Conservation (phyloP, 2,113 vertebrate species). For the Alligator sinensis region DNA sequence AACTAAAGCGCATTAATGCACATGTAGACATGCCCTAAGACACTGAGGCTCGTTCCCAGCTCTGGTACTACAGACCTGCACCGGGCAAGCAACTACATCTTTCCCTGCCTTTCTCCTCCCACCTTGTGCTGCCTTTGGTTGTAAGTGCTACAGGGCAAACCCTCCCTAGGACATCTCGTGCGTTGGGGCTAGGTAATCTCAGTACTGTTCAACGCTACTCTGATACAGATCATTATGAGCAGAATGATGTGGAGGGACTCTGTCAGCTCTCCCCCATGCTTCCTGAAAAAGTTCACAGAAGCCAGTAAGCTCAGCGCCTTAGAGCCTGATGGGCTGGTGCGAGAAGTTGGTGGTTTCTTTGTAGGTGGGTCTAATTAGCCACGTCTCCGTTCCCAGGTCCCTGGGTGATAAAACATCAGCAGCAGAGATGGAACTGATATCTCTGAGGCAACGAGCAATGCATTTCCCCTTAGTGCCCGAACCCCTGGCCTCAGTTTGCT, state of each 20-base stretch:
- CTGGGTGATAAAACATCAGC: background rate
- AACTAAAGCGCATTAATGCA: no score
- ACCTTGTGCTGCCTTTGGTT: background rate
- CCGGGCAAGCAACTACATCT: background rate
- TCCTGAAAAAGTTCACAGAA: background rate
- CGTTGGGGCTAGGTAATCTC: no score
- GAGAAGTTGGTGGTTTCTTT: background rate
- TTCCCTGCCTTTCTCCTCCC: background rate
- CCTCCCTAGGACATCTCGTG: no score
- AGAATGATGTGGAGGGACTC: background rate
- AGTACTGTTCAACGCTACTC: background rate
- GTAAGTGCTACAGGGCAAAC: no score
- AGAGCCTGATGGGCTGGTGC: background rate
- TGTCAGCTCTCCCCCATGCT: background rate
- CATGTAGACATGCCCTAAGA: background rate
- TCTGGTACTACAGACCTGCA: background rate
- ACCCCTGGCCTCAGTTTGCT: background rate
- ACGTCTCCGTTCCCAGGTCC: background rate
- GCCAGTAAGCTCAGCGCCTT: background rate
- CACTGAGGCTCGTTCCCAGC: background rate
- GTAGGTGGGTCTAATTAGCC: background rate
- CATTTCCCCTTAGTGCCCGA: background rate
- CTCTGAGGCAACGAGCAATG: background rate
- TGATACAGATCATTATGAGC: background rate
- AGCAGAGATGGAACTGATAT: background rate